Evolutionary conservation across 1,140 invertebrate species (phyloP).

Genomic region (Drosophila malerkotliana): DNA sequence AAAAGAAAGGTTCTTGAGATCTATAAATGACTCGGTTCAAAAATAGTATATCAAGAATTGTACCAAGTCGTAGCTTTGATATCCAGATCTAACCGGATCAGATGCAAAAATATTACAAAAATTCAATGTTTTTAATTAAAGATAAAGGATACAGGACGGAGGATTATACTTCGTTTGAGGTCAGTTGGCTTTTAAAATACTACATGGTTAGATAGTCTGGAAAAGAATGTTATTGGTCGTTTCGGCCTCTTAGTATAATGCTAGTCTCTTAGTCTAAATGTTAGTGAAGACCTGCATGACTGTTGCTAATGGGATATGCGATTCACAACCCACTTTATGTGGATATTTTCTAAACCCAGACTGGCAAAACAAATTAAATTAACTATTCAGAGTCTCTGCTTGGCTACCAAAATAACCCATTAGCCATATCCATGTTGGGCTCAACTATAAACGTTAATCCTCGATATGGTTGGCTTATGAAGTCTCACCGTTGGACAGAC

Average conservation of each 20-base stretch:
- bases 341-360: too few species aligned
- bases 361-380: not conserved
- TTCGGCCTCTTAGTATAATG: too few species aligned
- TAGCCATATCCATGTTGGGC: not conserved
- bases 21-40: conserved; percentile 2
- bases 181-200: too few species aligned
- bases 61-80: not conserved
- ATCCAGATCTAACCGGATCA: not conserved
- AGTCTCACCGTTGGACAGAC: conserved; percentile 91
- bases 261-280: too few species aligned
- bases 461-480: not conserved
- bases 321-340: too few species aligned
- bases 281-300: not conserved
- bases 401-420: not conserved
- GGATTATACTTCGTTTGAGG: too few species aligned
- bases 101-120: too few species aligned
- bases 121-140: too few species aligned
- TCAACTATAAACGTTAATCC: not conserved
- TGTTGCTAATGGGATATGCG: not conserved
- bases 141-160: too few species aligned
- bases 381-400: not conserved
- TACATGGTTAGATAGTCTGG: too few species aligned
- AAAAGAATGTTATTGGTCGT: too few species aligned
- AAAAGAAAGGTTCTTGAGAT: not conserved
- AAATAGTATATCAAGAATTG: not conserved